Evolutionary conservation across 1,140 invertebrate species (phyloP).

Genomic region (Platorchestia sp.): DNA sequence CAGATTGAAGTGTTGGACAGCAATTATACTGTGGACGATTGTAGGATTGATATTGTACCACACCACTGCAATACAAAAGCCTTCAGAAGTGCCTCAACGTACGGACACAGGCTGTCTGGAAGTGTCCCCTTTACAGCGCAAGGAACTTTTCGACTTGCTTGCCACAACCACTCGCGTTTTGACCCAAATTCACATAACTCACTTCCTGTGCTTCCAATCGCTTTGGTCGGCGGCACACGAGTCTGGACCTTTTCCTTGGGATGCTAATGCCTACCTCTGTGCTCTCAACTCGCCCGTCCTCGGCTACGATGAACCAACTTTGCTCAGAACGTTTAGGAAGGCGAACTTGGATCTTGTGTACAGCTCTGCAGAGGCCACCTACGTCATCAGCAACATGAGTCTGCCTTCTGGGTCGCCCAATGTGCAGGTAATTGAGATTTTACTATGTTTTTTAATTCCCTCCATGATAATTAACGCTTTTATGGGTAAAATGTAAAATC

Average conservation of each 20-base stretch:
- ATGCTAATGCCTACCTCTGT: slow-evolving; percentile 73
- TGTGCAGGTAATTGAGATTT: slow-evolving; percentile 60
- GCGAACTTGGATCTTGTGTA: slow-evolving; percentile 70
- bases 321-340: slow-evolving; percentile 70
- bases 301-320: slow-evolving; percentile 71
- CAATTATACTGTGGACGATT: not conserved
- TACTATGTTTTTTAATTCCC: not conserved
- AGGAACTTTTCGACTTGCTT: slow-evolving; percentile 58
- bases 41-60: not conserved
- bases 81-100: not conserved
- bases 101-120: not conserved
- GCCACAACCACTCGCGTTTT: slow-evolving; percentile 59
- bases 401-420: slow-evolving; percentile 50
- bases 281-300: slow-evolving; percentile 71
- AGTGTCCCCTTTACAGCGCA: slow-evolving; percentile 60
- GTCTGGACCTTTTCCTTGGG: slow-evolving; percentile 73
- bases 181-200: slow-evolving; percentile 63
- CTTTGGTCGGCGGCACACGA: slow-evolving; percentile 74
- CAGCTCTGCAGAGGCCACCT: slow-evolving; percentile 72
- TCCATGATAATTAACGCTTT: no score
- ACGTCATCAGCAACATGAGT: slow-evolving; percentile 69
- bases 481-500: no score
- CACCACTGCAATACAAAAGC: not conserved
- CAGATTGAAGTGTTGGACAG: not conserved
- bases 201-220: slow-evolving; percentile 75